Evolutionary conservation across 2,797 vertebrate genomes (phyloP).

Genomic region (Pipistrellus pygmaeus): DNA sequence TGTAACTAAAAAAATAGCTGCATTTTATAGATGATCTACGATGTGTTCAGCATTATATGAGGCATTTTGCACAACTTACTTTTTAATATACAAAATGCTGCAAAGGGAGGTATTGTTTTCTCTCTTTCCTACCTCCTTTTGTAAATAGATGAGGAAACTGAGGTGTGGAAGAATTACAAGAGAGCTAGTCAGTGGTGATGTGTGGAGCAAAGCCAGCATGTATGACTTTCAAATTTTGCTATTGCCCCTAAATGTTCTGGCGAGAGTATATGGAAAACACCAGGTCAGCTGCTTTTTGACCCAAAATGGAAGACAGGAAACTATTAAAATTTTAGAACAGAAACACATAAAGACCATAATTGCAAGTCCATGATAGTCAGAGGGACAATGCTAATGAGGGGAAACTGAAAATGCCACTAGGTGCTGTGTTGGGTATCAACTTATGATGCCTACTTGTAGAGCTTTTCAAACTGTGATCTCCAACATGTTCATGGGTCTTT

Average conservation of each 20-base stretch:
- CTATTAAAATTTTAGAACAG: not conserved
- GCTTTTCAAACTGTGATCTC: not conserved
- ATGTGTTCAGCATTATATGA: not conserved
- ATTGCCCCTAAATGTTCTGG: not conserved
- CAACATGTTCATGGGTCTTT: not conserved
- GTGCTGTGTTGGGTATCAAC: not conserved
- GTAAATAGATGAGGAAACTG: constrained; percentile 2
- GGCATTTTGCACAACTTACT: not conserved
- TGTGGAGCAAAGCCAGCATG: not conserved
- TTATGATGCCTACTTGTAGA: not conserved
- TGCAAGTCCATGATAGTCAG: not conserved
- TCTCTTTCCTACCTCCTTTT: not conserved
- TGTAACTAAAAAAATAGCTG: not conserved
- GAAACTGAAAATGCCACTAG: not conserved
- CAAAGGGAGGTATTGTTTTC: not conserved
- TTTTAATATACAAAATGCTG: not conserved
- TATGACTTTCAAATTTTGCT: not conserved
- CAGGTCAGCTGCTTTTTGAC: not conserved
- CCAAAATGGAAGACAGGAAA: not conserved
- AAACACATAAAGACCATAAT: not conserved
- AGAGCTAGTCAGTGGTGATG: not conserved
- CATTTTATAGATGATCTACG: not conserved
- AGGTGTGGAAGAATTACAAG: not conserved
- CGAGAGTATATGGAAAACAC: not conserved
- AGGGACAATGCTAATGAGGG: not conserved